Conservation (phyloP, 2,797 vertebrate species). For the Macrochelys suwanniensis region DNA sequence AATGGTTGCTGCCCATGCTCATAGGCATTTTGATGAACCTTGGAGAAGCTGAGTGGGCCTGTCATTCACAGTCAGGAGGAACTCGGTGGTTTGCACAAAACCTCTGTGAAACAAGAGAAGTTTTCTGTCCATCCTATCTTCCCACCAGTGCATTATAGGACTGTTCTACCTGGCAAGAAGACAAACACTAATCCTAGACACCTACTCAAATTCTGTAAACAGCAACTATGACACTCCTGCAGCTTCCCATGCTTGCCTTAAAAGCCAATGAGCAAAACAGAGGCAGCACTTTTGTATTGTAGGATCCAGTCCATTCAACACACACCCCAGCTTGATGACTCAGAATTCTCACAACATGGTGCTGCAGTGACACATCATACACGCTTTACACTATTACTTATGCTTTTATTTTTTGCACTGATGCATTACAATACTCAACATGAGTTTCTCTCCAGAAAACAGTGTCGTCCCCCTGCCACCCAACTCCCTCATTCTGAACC, state of each 20-base stretch:
- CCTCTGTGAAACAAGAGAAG: neutral
- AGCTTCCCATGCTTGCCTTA: neutral
- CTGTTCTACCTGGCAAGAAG: neutral
- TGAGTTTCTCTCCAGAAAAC: neutral
- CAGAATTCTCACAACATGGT: neutral
- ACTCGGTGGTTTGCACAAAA: neutral
- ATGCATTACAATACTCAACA: neutral
- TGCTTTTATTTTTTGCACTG: neutral
- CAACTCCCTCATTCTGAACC: rapidly evolving
- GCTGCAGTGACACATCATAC: conserved; percentile 25
- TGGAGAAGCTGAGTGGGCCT: neutral
- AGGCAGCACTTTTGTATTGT: neutral
- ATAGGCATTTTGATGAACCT: neutral
- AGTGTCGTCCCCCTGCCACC: neutral
- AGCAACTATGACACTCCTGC: neutral
- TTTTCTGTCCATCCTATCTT: conserved; percentile 28
- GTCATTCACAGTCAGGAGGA: neutral
- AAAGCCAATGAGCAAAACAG: neutral
- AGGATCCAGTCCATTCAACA: neutral
- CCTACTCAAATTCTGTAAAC: neutral
- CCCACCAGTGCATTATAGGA: conserved; percentile 23
- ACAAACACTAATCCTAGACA: conserved; percentile 50
- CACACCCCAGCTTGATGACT: neutral
- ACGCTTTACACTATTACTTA: neutral
- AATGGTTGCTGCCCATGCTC: neutral